phyloP scores from a whole-genome alignment of 1,140 invertebrate species.

The Habropoda laboriosa region DNA sequence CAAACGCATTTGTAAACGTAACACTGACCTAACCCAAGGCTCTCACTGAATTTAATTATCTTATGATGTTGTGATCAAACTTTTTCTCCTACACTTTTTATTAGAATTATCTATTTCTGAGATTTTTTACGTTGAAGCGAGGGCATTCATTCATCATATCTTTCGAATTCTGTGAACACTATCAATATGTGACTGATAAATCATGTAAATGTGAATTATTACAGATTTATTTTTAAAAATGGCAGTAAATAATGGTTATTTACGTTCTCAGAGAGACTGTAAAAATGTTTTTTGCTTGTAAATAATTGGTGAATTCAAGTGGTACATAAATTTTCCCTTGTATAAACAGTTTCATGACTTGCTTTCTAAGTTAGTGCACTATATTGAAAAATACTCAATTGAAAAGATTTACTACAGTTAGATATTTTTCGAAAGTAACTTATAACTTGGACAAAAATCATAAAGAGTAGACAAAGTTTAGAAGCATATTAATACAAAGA shows the following conservation, averaged over 20 bases:
- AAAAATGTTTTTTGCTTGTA: background rate
- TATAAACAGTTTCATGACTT: background rate
- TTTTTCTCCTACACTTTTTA: background rate
- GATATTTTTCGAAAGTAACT: background rate
- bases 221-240: background rate
- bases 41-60: constrained; percentile 38
- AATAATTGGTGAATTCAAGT: background rate
- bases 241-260: background rate
- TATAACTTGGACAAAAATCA: background rate
- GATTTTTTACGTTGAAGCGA: background rate
- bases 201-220: background rate
- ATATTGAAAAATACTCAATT: background rate
- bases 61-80: constrained; percentile 2
- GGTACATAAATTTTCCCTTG: background rate
- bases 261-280: background rate
- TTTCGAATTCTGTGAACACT: background rate
- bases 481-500: background rate
- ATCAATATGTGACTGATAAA: background rate
- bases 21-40: constrained; percentile 32
- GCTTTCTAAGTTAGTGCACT: background rate
- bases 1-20: background rate
- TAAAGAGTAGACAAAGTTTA: background rate
- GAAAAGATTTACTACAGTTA: background rate
- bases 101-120: constrained; percentile 16
- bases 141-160: background rate